Base-by-base conservation (phyloP, 2,797 vertebrate genomes). In the Merluccius polli region DNA sequence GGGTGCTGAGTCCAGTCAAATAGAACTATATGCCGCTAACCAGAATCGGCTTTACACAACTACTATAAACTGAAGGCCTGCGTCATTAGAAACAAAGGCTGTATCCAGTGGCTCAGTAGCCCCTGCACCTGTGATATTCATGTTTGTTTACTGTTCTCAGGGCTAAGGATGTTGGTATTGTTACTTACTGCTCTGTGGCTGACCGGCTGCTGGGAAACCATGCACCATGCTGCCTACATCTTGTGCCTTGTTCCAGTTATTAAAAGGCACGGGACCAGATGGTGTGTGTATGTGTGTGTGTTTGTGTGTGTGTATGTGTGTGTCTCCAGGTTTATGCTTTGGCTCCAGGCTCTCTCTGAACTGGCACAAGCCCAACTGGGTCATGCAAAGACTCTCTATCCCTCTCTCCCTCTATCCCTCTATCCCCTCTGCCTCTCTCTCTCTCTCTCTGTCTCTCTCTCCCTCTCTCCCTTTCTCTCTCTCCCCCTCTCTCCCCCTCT, bases 311-410 rank as follows among this genome's bases (percentile, higher is more conserved):
- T 30, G 31, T 70, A 41, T 74, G 48, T 71, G 77, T 74, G 70
- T 72, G 73, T 79, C 52, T 90, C 89, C 88, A 90, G 90, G 92
- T 92, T 89, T 87, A 85, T 83, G 86, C 88, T 90, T 89, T 92
- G 91, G 92, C 91, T 93, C 86, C 89, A 89, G 92, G 92, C 91
- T 90, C 90, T 84, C 91, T 76, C 87, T 92, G 90, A 92, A 92
- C 87, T 89, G 93, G 93, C 90, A 90, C 88, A 92, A 89, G 76
- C 92, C 92, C 92, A 94, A 94, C 90, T 94, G 93, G 93, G 93
- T 93, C 92, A 93, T 92, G 90, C 90, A 91, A 91, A 91, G 87
- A 83, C 85, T 91, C 82, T 79, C 84, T 86, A 68, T 33, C 36
- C 29, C 74, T 75, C 36, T 52, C 32, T 32, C 70, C 30, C 68